Base-by-base conservation (phyloP, 1,140 invertebrate genomes). In the Aphelinus atriplicis region DNA sequence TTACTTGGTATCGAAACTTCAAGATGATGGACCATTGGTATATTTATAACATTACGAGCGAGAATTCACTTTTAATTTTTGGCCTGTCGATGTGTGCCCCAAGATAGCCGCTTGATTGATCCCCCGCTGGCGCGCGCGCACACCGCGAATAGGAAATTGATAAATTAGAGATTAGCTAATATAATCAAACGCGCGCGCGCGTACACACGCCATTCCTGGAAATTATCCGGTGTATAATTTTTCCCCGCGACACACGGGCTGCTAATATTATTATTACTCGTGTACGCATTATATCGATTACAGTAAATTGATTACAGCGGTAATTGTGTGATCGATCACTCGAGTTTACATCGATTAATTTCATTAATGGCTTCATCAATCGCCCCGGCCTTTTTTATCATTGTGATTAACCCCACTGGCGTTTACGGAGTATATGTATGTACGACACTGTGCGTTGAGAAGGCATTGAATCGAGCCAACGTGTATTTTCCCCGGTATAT, bases 301-400 rank as follows among this genome's bases (percentile, higher is more conserved):
- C 26, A 26, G 55, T 9, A 67, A 61, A 75, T 71, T 71, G 61
- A 75, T 75, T 75, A 60, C 48, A 47, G 48, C 65, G 66, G 50
- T 66, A 71, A 71, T 66, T 53, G 62, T 75, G 56, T 71, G 67
- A 75, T 75, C 62, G 61, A 71, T 75, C 73, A 75, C n/a, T 7
- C 48, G 47, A 50, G n/a, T 60, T 26, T 4, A 53, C 5, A 60
- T 75, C 73, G 60, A 75, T 75, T 70, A 71, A 75, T 75, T 71
- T 65, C 61, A 70, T 71, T 75, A 71, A 71, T 71, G 56, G 56
- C 68, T 75, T 75, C 68, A 75, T 75, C 73, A 61, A 75, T 75
- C 57, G 55, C 66, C 73, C 69, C 73, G 73, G 66, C 73, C 73
- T 9, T 75, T 26, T 26, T 26, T 26, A 26, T 26, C 26, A 26